Conservation (phyloP, 1,140 invertebrate species). For the Manduca sexta region DNA sequence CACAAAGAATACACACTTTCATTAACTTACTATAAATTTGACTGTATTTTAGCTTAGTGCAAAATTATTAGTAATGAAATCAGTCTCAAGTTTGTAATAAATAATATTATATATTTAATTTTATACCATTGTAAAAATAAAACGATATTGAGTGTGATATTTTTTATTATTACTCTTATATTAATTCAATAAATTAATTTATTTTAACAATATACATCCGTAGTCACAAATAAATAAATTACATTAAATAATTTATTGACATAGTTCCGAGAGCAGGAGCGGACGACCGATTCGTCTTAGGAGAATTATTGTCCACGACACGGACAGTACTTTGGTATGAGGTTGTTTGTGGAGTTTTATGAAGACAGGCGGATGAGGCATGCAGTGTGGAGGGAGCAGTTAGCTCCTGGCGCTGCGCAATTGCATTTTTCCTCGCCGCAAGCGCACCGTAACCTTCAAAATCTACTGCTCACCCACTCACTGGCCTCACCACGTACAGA, state of each 20-base stretch:
- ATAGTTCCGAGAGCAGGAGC: constrained; percentile 51
- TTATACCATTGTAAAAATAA: constrained; percentile 41
- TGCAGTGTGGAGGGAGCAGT: no score
- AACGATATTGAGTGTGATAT: constrained; percentile 36
- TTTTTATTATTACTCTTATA: constrained; percentile 54
- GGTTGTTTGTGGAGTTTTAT: constrained; percentile 25
- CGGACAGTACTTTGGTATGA: constrained; percentile 51
- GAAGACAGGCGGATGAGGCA: constrained; percentile 59
- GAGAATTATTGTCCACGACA: constrained; percentile 37
- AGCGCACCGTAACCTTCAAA: constrained; percentile 73
- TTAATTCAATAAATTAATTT: constrained; percentile 58
- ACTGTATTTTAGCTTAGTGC: background rate
- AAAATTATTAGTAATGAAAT: no score
- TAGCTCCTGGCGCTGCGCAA: no score
- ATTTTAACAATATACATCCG: constrained; percentile 54
- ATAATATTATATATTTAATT: no score
- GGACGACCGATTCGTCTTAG: constrained; percentile 38
- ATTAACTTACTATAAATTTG: no score
- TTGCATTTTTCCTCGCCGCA: constrained; percentile 73
- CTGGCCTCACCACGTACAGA: constrained; percentile 75
- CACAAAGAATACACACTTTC: no score
- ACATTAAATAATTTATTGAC: constrained; percentile 67
- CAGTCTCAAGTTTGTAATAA: background rate
- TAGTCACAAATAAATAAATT: constrained; percentile 68
- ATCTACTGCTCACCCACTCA: constrained; percentile 64